Percentiles rank a stretch among this genome's conserved stretches.
phyloP scores from a whole-genome alignment of 2,888 invertebrate species.

The Bruchidius siliquastri region DNA sequence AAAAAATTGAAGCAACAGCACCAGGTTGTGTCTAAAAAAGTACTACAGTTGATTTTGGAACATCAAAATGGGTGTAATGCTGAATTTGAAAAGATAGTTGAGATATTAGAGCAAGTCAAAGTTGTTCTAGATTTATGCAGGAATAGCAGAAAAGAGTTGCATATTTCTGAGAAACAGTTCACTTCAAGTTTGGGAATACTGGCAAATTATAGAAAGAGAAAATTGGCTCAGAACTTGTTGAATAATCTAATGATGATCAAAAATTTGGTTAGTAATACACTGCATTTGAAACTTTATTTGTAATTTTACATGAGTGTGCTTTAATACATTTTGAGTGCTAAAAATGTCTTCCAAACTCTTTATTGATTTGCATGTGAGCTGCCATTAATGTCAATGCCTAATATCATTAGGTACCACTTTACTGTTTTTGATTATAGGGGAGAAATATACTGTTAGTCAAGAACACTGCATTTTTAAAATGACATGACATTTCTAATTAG shows the following conservation, averaged over 20 bases:
- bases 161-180: conserved; percentile 74
- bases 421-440: no score
- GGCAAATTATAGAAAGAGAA: conserved; percentile 85
- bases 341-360: no score
- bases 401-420: no score
- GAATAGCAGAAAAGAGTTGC: conserved; percentile 66
- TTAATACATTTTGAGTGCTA: no score
- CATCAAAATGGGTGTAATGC: conserved; percentile 83
- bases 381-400: no score
- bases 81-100: conserved; percentile 75
- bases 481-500: no score
- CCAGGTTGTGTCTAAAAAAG: conserved; percentile 88
- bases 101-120: conserved; percentile 65
- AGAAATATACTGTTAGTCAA: no score
- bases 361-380: no score
- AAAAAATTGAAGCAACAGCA: conserved; percentile 73
- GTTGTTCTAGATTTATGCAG: conserved; percentile 68
- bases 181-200: conserved; percentile 84
- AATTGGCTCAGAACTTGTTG: conserved; percentile 74
- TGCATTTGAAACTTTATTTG: no score
- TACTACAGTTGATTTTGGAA: conserved; percentile 86
- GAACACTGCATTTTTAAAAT: no score
- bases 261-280: conserved; percentile 67
- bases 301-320: no score
- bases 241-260: conserved; percentile 76